Conservation (phyloP, 2,113 vertebrate species). For the Syrrhaptes paradoxus region DNA sequence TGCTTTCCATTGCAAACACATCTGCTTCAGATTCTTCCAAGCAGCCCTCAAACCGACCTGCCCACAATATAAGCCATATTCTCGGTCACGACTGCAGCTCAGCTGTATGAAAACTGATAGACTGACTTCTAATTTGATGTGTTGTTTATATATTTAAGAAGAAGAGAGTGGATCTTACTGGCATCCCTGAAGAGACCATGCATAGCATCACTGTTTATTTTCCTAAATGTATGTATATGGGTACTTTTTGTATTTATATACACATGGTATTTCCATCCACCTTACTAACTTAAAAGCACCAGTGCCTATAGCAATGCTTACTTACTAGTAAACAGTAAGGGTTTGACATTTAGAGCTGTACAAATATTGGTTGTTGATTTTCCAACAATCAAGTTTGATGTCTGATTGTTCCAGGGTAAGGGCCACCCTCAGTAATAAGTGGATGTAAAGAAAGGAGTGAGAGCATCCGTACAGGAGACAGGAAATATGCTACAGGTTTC, state of each 20-base stretch:
- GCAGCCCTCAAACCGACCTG: constrained; percentile 93
- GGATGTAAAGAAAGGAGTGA: background rate
- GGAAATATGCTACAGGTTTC: background rate
- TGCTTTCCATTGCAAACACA: constrained; percentile 93
- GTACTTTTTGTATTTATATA: constrained; percentile 12
- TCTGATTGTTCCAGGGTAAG: background rate
- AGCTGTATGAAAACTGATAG: constrained; percentile 80
- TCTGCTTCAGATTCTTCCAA: constrained; percentile 93
- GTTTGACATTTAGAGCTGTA: constrained; percentile 42
- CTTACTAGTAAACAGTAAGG: constrained; percentile 50
- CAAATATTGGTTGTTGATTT: constrained; percentile 60
- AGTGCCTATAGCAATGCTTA: constrained; percentile 68
- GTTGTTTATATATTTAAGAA: constrained; percentile 31
- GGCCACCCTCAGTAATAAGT: background rate
- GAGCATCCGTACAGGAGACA: background rate
- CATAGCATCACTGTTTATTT: constrained; percentile 39
- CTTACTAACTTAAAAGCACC: constrained; percentile 53
- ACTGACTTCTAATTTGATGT: background rate
- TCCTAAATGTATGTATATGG: constrained; percentile 12
- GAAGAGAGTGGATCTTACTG: background rate
- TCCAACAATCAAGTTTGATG: constrained; percentile 4
- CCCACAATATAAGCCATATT: constrained; percentile 99
- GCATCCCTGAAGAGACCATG: constrained; percentile 18
- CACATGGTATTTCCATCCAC: constrained; percentile 5
- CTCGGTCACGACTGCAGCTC: constrained; percentile 97